Base-by-base conservation (phyloP, 2,888 invertebrate species). In the Pachymerium ferrugineum region DNA sequence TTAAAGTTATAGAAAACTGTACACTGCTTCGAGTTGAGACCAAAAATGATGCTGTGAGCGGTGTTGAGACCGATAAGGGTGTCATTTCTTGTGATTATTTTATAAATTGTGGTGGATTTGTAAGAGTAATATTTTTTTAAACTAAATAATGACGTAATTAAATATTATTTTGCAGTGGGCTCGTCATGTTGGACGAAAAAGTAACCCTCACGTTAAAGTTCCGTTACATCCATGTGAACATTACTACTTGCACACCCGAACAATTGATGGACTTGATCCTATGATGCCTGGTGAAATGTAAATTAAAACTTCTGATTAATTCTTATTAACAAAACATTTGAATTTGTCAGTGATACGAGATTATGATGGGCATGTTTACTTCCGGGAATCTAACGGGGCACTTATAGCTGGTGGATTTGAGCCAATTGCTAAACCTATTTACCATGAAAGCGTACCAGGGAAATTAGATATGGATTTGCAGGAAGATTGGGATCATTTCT, bases 401-500 rank as follows among this genome's bases (percentile, higher is more conserved):
- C 86, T 96, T 29, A 83, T 96, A 74, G 93, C 92, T 2, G 95
- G 96, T 12, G 96, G 96, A 5, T 97, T 94, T 83, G 95, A 96
- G 82, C 91, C 92, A 0, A 86, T 90, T 72, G 94, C 94, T 0
- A 96, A 96, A 82, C 93, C 95, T 30, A 91, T 93, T 0, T 93
- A 91, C 82, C 93, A 93, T 81, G 90, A 92, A 79, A 33, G 33
- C 54, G 67, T 74, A 14, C 73, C 74, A 42, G 70, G 69, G 30
- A 62, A 67, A 16, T 42, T 70, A 16, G 74, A 71, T 38, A 29
- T 73, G 30, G 86, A 88, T 79, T 85, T 92, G 35, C 88, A 90
- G 0, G 91, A 93, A 80, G 97, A 97, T 83, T 98, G 97, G 97
- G 97, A 98, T 83, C 94, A 95, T 80, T 98, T 98, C 83, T 93